These are phyloP conservation scores for Drosophila cardini DNA, from an alignment of 1,140 invertebrate genomes.

Conservation along the genomic window DNA sequence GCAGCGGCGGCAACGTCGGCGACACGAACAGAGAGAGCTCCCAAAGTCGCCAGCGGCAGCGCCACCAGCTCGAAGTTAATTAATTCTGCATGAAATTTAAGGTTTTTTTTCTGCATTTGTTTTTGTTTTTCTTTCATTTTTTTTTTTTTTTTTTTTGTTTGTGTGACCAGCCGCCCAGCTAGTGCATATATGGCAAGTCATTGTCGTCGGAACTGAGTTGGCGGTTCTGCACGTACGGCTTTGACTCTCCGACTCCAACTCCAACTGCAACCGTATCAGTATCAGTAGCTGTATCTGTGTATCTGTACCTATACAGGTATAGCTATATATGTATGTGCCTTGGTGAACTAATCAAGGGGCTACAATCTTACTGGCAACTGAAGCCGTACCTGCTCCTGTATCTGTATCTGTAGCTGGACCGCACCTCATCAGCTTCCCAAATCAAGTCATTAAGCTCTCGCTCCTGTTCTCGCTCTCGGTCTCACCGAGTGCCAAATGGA, in stretches of 20 bases:
- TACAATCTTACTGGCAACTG: conserved; percentile 45
- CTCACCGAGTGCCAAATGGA: conserved; percentile 76
- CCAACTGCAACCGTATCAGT: conserved; percentile 14
- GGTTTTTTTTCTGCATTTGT: conserved; percentile 38
- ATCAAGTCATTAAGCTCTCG: conserved; percentile 77
- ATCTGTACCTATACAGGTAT: background rate
- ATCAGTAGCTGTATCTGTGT: conserved; percentile 12
- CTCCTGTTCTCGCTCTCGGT: too few species aligned
- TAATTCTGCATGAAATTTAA: conserved; percentile 84
- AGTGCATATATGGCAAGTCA: conserved; percentile 77
- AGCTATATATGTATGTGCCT: background rate
- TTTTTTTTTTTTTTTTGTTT: too few species aligned
- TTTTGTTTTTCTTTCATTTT: too few species aligned
- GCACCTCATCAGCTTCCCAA: conserved; percentile 73
- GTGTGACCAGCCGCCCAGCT: conserved; percentile 35
- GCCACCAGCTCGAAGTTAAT: conserved; percentile 65
- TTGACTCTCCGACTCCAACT: conserved; percentile 24
- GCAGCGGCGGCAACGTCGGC: conserved; percentile 31
- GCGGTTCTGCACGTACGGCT: conserved; percentile 72
- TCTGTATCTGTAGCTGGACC: background rate
- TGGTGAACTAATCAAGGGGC: conserved; percentile 69
- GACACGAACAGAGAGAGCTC: conserved; percentile 65
- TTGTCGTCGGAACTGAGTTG: conserved; percentile 63
- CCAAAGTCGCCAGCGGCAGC: conserved; percentile 48
- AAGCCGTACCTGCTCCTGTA: conserved; percentile 36